Conservation (phyloP, 2,797 vertebrate species). For the Hirundo rustica region DNA sequence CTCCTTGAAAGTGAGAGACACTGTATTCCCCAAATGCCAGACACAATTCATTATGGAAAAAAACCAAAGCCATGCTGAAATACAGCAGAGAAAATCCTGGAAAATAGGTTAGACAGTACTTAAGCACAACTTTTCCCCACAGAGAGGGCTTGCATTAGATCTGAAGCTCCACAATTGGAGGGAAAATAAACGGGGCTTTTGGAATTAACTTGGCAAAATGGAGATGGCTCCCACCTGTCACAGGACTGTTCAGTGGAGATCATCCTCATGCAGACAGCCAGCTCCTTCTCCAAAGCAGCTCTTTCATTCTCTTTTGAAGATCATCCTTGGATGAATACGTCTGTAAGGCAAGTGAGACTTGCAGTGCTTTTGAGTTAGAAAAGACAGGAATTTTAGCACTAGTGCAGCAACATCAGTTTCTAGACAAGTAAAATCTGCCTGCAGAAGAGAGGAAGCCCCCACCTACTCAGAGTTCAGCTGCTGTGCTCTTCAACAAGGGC, state of each 20-base stretch:
- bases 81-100: neutral
- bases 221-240: neutral
- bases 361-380: neutral
- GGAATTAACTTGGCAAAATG: conserved; percentile 3
- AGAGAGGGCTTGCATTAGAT: neutral
- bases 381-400: neutral
- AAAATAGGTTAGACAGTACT: neutral
- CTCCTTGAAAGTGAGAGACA: neutral
- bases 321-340: neutral
- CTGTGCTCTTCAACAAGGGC: neutral
- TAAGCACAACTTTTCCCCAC: neutral
- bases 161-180: neutral
- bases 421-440: neutral
- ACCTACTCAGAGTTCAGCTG: neutral
- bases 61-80: neutral
- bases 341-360: accelerated
- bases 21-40: neutral
- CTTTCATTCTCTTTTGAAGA: neutral
- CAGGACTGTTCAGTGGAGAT: neutral
- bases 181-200: conserved; percentile 1
- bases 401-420: neutral
- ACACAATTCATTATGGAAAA: neutral
- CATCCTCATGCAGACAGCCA: accelerated
- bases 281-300: accelerated
- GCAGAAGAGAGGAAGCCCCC: neutral